phyloP scores from a whole-genome alignment of 2,797 vertebrate species.

The Coccyzus lansbergi region DNA sequence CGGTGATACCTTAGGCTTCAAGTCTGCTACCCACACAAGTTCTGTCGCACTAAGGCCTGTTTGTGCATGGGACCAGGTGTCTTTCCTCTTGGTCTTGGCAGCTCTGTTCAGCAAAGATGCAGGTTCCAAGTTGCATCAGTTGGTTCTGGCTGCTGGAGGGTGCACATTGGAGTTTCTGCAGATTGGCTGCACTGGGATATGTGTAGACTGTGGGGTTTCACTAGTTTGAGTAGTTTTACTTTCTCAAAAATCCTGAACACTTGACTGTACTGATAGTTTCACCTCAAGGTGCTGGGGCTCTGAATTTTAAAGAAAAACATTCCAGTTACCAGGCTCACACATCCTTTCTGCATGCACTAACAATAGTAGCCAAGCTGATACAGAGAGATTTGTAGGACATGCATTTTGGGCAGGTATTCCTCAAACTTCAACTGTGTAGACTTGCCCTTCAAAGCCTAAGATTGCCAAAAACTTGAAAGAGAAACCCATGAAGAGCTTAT shows the following conservation, averaged over 20 bases:
- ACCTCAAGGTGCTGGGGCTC: background rate
- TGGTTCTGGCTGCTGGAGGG: rapidly evolving
- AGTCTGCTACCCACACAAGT: background rate
- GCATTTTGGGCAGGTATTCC: background rate
- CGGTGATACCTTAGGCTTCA: background rate
- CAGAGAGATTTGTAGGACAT: background rate
- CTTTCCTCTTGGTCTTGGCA: background rate
- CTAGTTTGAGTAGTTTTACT: background rate
- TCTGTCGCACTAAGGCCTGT: background rate
- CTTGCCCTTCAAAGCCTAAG: background rate
- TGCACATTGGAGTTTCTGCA: background rate
- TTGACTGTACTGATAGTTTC: background rate
- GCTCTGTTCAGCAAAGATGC: background rate
- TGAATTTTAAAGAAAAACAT: rapidly evolving
- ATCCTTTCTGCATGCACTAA: background rate
- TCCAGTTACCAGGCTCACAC: background rate
- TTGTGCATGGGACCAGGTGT: background rate
- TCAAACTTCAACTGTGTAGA: background rate
- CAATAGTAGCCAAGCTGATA: background rate
- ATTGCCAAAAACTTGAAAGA: background rate
- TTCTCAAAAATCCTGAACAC: background rate
- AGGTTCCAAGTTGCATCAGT: background rate
- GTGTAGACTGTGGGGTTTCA: rapidly evolving
- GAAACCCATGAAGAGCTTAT: background rate
- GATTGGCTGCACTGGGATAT: background rate